Percentiles rank a stretch among this genome's conserved stretches.
phyloP scores from a whole-genome alignment of 2,113 vertebrate genomes.

The Limanda limanda region DNA sequence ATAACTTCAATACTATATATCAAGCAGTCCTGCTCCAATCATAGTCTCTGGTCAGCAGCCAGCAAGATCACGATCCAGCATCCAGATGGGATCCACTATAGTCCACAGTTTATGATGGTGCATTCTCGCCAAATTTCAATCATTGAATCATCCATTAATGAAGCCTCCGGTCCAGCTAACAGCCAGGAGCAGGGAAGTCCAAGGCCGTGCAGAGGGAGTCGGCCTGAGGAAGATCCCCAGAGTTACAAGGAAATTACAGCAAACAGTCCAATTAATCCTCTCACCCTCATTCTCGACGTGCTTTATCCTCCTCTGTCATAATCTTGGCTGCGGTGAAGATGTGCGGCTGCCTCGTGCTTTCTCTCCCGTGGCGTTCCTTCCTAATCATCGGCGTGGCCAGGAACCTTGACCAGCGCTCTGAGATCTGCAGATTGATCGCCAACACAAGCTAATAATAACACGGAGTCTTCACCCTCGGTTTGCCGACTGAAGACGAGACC shows the following conservation, averaged over 20 bases:
- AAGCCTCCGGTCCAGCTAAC: slow-evolving; percentile 41
- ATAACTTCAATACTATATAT: no score
- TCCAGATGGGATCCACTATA: no score
- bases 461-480: slow-evolving; percentile 49
- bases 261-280: slow-evolving; percentile 76
- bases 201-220: slow-evolving; percentile 50
- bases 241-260: slow-evolving; percentile 65
- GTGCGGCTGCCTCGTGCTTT: slow-evolving; percentile 68
- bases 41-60: no score
- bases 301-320: slow-evolving; percentile 78
- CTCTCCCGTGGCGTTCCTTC: slow-evolving; percentile 57
- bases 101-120: no score
- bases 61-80: no score
- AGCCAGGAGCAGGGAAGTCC: slow-evolving; percentile 60
- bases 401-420: slow-evolving; percentile 69
- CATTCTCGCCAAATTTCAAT: slow-evolving; percentile 15
- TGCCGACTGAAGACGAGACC: slow-evolving; percentile 44
- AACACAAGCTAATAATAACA: slow-evolving; percentile 66
- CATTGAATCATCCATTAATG: slow-evolving; percentile 56
- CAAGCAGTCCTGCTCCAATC: no score
- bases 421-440: slow-evolving; percentile 68
- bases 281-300: slow-evolving; percentile 68
- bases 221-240: slow-evolving; percentile 45
- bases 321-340: slow-evolving; percentile 78
- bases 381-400: slow-evolving; percentile 62